Evolutionary conservation across 2,888 invertebrate genomes (phyloP).

Genomic region (Sphaeridia pumilis): DNA sequence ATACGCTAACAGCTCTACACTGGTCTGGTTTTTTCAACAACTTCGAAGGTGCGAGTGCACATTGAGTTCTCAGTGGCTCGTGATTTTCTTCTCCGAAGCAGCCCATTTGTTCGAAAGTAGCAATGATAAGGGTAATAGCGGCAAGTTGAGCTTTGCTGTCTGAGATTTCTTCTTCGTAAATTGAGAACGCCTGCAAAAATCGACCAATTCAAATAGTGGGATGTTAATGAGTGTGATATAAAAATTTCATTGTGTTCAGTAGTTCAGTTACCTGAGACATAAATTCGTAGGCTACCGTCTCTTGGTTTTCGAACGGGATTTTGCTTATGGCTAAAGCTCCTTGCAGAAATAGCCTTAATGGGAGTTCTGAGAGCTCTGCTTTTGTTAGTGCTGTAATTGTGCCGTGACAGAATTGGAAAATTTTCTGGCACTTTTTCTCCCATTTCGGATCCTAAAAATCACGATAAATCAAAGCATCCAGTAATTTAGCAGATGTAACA

Average conservation of each 20-base stretch:
- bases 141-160: slow-evolving; percentile 94
- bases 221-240: too few relatives aligned
- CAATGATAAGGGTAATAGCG: slow-evolving; percentile 88
- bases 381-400: slow-evolving; percentile 89
- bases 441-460: slow-evolving; percentile 82
- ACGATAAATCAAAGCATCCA: too few relatives aligned
- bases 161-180: slow-evolving; percentile 97
- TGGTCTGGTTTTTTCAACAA: slow-evolving; percentile 97
- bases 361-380: slow-evolving; percentile 86
- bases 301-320: slow-evolving; percentile 86
- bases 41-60: slow-evolving; percentile 89
- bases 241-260: too few relatives aligned
- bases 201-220: too few relatives aligned
- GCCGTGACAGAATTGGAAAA: slow-evolving; percentile 94
- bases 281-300: slow-evolving; percentile 96
- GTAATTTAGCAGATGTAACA: too few relatives aligned
- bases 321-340: slow-evolving; percentile 87
- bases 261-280: slow-evolving; percentile 75
- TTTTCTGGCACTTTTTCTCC: slow-evolving; percentile 97
- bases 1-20: slow-evolving; percentile 83
- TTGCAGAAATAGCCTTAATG: slow-evolving; percentile 84
- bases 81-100: slow-evolving; percentile 96
- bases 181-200: slow-evolving; percentile 64
- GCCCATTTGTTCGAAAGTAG: slow-evolving; percentile 85
- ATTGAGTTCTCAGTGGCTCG: slow-evolving; percentile 88